Percentiles rank a stretch among this genome's conserved stretches.
Evolutionary conservation across 2,797 vertebrate species (phyloP).

Genomic region (Labroides dimidiatus): DNA sequence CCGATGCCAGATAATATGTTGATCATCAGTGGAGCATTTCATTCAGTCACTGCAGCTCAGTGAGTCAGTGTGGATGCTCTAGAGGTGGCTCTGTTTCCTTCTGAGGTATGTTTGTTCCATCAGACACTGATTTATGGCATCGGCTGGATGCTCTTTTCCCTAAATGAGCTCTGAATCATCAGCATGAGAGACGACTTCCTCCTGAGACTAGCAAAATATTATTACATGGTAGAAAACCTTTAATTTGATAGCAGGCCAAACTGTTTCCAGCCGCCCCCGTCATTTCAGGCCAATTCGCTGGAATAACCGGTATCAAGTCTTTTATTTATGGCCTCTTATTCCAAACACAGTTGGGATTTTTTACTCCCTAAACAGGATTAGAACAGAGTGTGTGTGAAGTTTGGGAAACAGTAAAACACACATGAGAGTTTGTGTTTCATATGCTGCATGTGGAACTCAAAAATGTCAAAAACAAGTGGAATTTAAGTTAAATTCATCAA

Average conservation of each 20-base stretch:
- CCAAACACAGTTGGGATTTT: constrained; percentile 51
- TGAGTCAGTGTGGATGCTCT: constrained; percentile 35
- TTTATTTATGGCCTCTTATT: constrained; percentile 72
- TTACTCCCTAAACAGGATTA: constrained; percentile 50
- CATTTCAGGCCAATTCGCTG: constrained; percentile 70
- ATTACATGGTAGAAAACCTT: constrained; percentile 72
- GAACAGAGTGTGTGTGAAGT: constrained; percentile 41
- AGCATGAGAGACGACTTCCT: constrained; percentile 75
- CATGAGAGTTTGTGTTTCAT: constrained; percentile 51
- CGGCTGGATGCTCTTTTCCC: constrained; percentile 55
- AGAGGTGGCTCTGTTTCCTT: constrained; percentile 51
- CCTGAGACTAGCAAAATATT: constrained; percentile 77
- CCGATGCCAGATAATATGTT: constrained; percentile 45
- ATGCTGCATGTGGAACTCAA: constrained; percentile 44
- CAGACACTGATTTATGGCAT: constrained; percentile 77
- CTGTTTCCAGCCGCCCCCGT: constrained; percentile 71
- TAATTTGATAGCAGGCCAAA: constrained; percentile 80
- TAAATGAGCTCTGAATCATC: constrained; percentile 76
- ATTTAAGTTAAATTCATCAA: constrained; percentile 27
- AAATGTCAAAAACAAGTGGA: constrained; percentile 36
- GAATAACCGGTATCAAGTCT: constrained; percentile 71
- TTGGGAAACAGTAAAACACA: constrained; percentile 50
- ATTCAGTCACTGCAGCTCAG: constrained; percentile 47
- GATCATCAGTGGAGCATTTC: constrained; percentile 68
- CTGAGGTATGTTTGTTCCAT: constrained; percentile 79